Conservation (phyloP, 2,888 invertebrate species). For the Anoplius nigerrimus region DNA sequence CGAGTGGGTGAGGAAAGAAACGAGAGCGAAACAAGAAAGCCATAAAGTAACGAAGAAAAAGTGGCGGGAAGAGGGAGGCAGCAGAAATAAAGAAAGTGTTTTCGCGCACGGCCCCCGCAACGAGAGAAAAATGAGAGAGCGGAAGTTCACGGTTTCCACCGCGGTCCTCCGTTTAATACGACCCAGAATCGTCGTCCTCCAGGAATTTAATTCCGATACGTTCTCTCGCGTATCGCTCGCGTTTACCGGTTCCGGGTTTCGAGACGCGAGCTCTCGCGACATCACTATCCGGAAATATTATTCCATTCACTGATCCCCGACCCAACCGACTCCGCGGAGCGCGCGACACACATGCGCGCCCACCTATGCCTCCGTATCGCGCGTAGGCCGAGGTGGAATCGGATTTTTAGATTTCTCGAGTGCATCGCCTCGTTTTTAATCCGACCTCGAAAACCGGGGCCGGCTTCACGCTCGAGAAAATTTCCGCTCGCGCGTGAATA, state of each 20-base stretch:
- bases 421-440: background rate
- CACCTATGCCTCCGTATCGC: slow-evolving; percentile 1
- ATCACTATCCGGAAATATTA: slow-evolving; percentile 25
- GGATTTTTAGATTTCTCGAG: slow-evolving; percentile 5
- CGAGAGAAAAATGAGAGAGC: background rate
- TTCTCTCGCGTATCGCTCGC: slow-evolving; percentile 14
- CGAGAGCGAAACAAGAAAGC: too few relatives aligned
- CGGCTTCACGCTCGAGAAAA: background rate
- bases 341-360: background rate
- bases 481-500: slow-evolving; percentile 13
- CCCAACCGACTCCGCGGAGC: slow-evolving; percentile 24
- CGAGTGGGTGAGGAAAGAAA: slow-evolving; percentile 3
- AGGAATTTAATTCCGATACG: slow-evolving; percentile 45
- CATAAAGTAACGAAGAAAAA: too few relatives aligned
- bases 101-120: slow-evolving; percentile 6
- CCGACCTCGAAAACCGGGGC: background rate
- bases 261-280: too few relatives aligned
- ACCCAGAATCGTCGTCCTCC: slow-evolving; percentile 28
- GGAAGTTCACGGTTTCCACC: too few relatives aligned
- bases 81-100: background rate
- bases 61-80: too few relatives aligned
- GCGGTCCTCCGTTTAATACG: background rate
- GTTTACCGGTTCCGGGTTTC: slow-evolving; percentile 17
- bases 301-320: slow-evolving; percentile 24
- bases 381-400: slow-evolving; percentile 12